A percentile compares a stretch with the other conserved stretches of the same genome.
phyloP scores from a whole-genome alignment of 2,888 invertebrate genomes.

The Nezara viridula region DNA sequence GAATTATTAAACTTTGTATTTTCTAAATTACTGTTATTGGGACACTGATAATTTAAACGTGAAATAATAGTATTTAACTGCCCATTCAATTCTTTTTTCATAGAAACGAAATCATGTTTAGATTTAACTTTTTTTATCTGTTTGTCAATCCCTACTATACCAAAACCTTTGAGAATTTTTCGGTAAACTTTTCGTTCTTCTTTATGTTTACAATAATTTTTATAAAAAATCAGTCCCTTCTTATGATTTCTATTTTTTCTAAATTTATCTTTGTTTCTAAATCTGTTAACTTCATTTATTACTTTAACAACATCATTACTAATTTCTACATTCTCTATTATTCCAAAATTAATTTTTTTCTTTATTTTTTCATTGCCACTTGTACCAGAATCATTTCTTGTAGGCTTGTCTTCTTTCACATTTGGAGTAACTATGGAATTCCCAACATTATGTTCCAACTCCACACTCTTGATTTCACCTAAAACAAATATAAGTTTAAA shows the following conservation, averaged over 20 bases:
- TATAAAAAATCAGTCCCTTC: not conserved
- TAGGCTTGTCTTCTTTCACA: not conserved
- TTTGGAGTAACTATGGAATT: not conserved
- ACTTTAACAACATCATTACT: not conserved
- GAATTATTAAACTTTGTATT: not conserved
- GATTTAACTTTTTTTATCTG: not conserved
- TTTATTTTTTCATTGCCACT: not conserved
- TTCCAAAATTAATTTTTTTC: not conserved
- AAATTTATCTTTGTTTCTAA: not conserved
- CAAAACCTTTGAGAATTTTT: not conserved
- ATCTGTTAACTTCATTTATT: not conserved
- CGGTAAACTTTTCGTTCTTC: conserved; percentile 5
- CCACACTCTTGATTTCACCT: not conserved
- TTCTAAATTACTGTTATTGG: not conserved
- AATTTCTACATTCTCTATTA: not conserved
- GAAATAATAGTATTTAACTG: conserved; percentile 37
- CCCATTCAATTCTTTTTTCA: not conserved
- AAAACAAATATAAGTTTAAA: not conserved
- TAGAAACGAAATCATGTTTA: not conserved
- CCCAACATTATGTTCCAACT: not conserved
- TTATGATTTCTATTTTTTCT: not conserved
- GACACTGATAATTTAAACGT: not conserved
- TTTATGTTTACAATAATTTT: not conserved
- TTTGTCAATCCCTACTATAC: conserved; percentile 32
- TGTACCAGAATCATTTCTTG: not conserved